phyloP scores from a whole-genome alignment of 2,888 invertebrate genomes.

The Seira ritae region DNA sequence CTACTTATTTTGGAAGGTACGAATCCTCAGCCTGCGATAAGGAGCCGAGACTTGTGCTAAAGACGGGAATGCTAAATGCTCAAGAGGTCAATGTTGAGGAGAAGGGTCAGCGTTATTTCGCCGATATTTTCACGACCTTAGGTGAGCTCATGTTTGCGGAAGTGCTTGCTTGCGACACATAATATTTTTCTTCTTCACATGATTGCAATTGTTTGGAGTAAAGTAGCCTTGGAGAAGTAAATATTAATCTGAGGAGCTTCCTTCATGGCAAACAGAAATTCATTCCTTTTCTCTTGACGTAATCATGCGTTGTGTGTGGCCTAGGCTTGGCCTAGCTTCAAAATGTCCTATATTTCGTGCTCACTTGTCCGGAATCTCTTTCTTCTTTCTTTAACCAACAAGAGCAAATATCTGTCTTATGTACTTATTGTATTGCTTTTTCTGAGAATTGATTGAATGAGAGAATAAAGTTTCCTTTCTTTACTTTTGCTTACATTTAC shows the following conservation, averaged over 20 bases:
- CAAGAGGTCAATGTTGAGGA: conserved; percentile 70
- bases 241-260: conserved; percentile 3
- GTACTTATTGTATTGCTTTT: no score
- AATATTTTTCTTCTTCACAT: background rate
- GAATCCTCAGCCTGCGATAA: conserved; percentile 48
- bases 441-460: background rate
- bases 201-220: background rate
- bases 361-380: background rate
- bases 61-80: conserved; percentile 67
- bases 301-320: background rate
- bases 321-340: no score
- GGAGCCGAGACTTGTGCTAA: conserved; percentile 67
- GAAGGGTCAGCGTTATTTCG: conserved; percentile 68
- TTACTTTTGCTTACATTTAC: conserved; percentile 26
- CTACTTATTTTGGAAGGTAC: conserved; percentile 37
- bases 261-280: background rate
- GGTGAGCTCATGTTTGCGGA: conserved; percentile 34
- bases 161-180: background rate
- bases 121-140: conserved; percentile 69
- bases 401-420: no score
- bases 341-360: no score
- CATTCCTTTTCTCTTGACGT: background rate
- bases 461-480: background rate
- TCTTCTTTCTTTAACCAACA: background rate
- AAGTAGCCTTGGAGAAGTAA: background rate